Evolutionary conservation across 2,888 invertebrate species (phyloP).

Genomic region (Drosophila fungiperda): DNA sequence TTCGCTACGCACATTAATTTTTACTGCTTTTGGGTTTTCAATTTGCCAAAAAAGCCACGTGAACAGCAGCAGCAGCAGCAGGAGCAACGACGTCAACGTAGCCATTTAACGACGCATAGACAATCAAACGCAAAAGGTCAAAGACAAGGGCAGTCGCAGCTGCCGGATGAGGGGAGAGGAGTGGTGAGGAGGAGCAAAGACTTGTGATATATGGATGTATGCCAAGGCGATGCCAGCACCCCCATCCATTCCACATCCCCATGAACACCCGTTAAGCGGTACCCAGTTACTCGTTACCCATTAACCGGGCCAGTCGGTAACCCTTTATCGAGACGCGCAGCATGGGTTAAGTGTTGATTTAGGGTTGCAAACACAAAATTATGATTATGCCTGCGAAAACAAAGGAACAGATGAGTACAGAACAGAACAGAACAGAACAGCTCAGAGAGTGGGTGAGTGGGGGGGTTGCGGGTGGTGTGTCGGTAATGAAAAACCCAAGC

Average conservation of each 20-base stretch:
- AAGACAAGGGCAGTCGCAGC: conserved; percentile 51
- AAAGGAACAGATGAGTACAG: conserved; percentile 45
- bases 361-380: conserved; percentile 83
- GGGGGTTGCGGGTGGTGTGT: neutral
- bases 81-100: conserved; percentile 11
- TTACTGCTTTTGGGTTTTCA: conserved; percentile 75
- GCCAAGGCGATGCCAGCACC: conserved; percentile 12
- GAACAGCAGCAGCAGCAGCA: conserved; percentile 32
- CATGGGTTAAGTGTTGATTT: conserved; percentile 81
- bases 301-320: conserved; percentile 45
- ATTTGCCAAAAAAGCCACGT: conserved; percentile 67
- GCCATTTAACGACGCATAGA: conserved; percentile 74
- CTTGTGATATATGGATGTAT: conserved; percentile 57
- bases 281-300: conserved; percentile 18
- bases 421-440: neutral
- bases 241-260: neutral
- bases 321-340: conserved; percentile 69
- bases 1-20: conserved; percentile 76
- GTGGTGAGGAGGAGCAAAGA: conserved; percentile 10
- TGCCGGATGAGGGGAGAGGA: neutral
- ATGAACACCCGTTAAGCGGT: conserved; percentile 10
- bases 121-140: conserved; percentile 75
- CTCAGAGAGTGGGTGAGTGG: neutral
- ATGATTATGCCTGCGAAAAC: conserved; percentile 83
- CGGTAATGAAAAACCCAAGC: conserved; percentile 62